Evolutionary conservation across 2,888 invertebrate species (phyloP), one percentile per base, ranked within the genome.

Genomic region (Notodonta dromedarius): DNA sequence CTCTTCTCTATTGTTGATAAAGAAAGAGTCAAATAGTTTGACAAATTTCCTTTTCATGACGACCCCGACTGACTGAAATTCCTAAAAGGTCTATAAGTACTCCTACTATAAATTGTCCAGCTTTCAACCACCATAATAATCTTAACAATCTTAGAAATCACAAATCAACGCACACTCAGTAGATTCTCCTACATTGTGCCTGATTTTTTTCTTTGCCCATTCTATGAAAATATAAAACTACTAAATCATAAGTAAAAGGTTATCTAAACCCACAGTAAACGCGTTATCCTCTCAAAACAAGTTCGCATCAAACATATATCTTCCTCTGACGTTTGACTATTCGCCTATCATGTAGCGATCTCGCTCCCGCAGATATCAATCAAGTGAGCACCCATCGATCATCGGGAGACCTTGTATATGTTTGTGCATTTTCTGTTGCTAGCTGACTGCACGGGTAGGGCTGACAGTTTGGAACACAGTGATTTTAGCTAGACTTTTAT

Each of bases 371-470:
- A 16, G 60, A 57, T 60, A 76, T 76, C 73, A 69, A 75, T 77
- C 77, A 73, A 58, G 11, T 44, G 14, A n/a, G 59, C 57, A 24
- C 48, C 61, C 65, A 82, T 82, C 78, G 74, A 82, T 82, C 83
- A 66, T 67, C 52, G 62, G 48, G 59, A 62, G 61, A 71, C 16
- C 50, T 16, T 48, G 50, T 50, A 5, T 42, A 42, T 42, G 67
- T 72, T 71, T 76, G 75, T 81, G 76, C 77, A 77, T 69, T 77
- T 68, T 61, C 60, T 63, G 65, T 65, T 61, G 56, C 62, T 63
- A 64, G 70, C 61, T 69, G 66, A 63, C 56, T 56, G 66, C 64
- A 66, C 62, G 13, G n/a, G 7, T 51, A 24, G 51, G 51, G 46
- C n/a, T n/a, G n/a, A 5, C 46, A n/a, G 13, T 42, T 11, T 11